Base-by-base conservation (phyloP, 1,140 invertebrate species). In the Copidosoma floridanum region DNA sequence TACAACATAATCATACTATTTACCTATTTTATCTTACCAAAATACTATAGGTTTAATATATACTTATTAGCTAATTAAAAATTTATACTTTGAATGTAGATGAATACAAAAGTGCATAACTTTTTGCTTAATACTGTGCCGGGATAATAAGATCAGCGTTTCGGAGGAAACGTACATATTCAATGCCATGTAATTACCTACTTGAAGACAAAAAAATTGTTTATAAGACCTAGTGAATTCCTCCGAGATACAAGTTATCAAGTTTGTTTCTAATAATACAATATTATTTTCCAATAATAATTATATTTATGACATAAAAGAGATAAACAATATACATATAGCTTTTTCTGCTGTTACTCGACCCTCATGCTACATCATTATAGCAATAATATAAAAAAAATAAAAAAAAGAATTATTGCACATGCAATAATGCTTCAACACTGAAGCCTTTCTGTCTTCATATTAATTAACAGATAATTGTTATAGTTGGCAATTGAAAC, bases 141-240 rank as follows among this genome's bases (percentile, higher is more conserved):
- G 53, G 46, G 38, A 55, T 40, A n/a, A n/a, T n/a, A 40, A 57
- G 52, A 58, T 63, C 57, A 68, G 61, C 57, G 54, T 66, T 64
- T 71, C 61, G 70, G 78, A 80, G 78, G 78, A 81, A 81, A 81
- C 77, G 68, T 80, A 80, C 77, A 79, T 78, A 80, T 81, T 80
- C 78, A 72, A 71, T 73, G 46, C 18, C 62, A 62, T 61, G 54
- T 65, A 41, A 23, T 18, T 47, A 57, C 48, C 21, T 65, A 57
- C 3, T 44, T 55, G 20, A 21, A 60, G 48, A 21, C 27, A 14
- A 58, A 48, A 38, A 20, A n/a, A n/a, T n/a, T n/a, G n/a, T n/a
- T n/a, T n/a, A n/a, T n/a, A n/a, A n/a, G n/a, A n/a, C n/a, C n/a
- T n/a, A n/a, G n/a, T n/a, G n/a, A 54, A 14, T 37, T 61, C 51